These are phyloP conservation scores for Nibea coibor DNA, from an alignment of 2,113 vertebrate genomes.

Conservation along the genomic window DNA sequence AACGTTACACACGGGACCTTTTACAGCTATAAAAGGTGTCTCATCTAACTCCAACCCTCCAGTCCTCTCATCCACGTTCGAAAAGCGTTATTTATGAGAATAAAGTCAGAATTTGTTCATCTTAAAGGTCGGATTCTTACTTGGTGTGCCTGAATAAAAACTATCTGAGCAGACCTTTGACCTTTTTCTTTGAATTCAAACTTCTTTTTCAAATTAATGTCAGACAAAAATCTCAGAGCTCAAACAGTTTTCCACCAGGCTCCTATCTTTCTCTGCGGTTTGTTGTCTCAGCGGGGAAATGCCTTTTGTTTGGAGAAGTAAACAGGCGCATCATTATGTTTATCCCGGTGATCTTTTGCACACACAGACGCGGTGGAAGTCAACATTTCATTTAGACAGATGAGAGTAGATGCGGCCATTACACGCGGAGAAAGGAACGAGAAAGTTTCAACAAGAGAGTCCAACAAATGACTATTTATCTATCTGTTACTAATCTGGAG, in stretches of 20 bases:
- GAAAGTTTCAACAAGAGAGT: slow-evolving; percentile 5
- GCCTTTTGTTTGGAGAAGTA: neutral
- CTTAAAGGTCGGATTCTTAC: neutral
- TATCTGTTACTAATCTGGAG: neutral
- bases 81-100: neutral
- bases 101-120: neutral
- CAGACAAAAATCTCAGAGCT: neutral
- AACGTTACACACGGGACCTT: too few relatives aligned
- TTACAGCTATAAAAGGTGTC: too few relatives aligned
- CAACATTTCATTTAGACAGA: neutral
- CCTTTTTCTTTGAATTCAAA: neutral
- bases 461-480: neutral
- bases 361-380: neutral
- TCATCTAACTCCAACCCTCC: too few relatives aligned
- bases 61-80: neutral
- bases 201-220: neutral
- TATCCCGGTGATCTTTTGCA: neutral
- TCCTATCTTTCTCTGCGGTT: neutral
- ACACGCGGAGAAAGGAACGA: neutral
- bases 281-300: neutral
- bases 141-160: neutral
- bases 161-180: neutral
- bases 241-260: neutral
- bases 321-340: neutral
- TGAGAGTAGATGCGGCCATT: neutral